Conservation (phyloP, 2,113 vertebrate genomes). For the Callipepla californica region DNA sequence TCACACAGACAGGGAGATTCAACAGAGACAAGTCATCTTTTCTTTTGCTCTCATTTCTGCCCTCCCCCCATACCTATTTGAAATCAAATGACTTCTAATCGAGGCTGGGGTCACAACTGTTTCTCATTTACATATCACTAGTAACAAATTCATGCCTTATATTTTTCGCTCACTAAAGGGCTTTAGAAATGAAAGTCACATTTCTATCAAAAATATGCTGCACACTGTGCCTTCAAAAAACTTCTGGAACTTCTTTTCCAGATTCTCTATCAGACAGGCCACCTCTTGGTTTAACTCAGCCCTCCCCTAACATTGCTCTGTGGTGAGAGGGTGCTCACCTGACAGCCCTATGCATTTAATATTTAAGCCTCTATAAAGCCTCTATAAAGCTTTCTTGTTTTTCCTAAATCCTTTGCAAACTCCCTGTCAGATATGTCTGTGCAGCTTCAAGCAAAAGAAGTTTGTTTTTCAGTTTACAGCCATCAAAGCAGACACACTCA, state of each 20-base stretch:
- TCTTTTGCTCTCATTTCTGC: conserved; percentile 45
- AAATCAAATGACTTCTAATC: conserved; percentile 68
- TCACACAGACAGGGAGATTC: conserved; percentile 51
- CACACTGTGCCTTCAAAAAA: background rate
- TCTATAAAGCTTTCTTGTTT: background rate
- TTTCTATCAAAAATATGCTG: background rate
- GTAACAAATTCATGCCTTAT: conserved; percentile 1
- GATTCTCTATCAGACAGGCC: background rate
- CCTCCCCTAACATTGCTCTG: rapidly evolving
- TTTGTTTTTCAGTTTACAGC: background rate
- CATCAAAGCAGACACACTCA: background rate
- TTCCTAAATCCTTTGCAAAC: background rate
- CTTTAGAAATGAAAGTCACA: background rate
- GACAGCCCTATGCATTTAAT: background rate
- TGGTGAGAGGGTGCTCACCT: background rate
- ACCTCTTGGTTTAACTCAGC: conserved; percentile 8
- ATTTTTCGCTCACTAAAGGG: background rate
- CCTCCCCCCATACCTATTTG: background rate
- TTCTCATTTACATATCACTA: conserved; percentile 61
- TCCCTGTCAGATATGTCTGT: background rate
- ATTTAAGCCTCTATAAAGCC: background rate
- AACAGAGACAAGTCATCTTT: conserved; percentile 51
- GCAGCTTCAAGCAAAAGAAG: background rate
- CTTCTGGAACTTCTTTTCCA: background rate
- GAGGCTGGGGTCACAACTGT: conserved; percentile 21